phyloP scores from a whole-genome alignment of 2,888 invertebrate species.

The Arge pagana region DNA sequence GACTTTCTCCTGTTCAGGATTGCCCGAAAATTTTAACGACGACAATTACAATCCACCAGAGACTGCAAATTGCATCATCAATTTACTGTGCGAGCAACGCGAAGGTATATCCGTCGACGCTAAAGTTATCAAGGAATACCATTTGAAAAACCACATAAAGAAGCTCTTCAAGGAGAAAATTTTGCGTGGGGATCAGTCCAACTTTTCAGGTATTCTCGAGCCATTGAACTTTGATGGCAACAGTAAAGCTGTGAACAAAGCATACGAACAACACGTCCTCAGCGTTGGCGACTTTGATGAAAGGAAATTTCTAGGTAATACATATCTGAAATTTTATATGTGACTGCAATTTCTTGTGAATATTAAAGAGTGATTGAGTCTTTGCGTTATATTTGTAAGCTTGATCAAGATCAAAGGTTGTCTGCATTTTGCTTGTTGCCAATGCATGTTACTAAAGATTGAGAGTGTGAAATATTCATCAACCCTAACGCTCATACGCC shows the following conservation, averaged over 20 bases:
- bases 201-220: slow-evolving; percentile 77
- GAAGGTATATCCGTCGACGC: slow-evolving; percentile 87
- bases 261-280: slow-evolving; percentile 89
- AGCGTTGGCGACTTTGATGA: slow-evolving; percentile 96
- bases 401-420: neutral
- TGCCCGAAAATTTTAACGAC: slow-evolving; percentile 73
- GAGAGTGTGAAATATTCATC: neutral
- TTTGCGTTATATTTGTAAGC: neutral
- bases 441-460: too few relatives aligned
- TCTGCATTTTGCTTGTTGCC: neutral
- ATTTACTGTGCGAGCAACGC: slow-evolving; percentile 78
- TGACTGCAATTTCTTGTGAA: slow-evolving; percentile 30
- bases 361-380: neutral
- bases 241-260: slow-evolving; percentile 80
- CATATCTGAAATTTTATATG: slow-evolving; percentile 26
- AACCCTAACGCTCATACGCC: too few relatives aligned
- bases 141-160: slow-evolving; percentile 78
- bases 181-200: slow-evolving; percentile 73
- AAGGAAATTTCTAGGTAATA: slow-evolving; percentile 88
- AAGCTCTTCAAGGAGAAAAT: slow-evolving; percentile 74
- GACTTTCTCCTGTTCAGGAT: slow-evolving; percentile 58
- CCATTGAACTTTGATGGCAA: slow-evolving; percentile 82
- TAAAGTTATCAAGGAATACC: slow-evolving; percentile 87
- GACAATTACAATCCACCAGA: slow-evolving; percentile 64
- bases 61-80: slow-evolving; percentile 81